Evolutionary conservation across 1,140 invertebrate genomes (phyloP).

Genomic region (Arion vulgaris): DNA sequence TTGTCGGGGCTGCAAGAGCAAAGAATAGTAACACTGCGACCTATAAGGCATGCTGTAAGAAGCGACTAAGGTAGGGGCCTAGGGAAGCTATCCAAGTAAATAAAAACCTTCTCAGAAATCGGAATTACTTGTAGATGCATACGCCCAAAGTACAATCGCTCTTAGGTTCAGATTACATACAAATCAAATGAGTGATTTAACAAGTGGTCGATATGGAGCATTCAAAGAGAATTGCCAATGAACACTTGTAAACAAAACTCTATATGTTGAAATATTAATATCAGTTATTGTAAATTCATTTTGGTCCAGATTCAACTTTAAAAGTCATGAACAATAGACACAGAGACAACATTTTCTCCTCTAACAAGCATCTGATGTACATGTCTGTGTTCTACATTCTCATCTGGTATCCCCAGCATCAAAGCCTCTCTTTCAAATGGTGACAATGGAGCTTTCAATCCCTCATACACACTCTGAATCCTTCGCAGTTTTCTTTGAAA

Average conservation of each 20-base stretch:
- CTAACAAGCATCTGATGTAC: constrained; percentile 29
- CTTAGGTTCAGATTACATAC: too few relatives aligned
- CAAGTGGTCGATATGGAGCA: too few relatives aligned
- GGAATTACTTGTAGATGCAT: too few relatives aligned
- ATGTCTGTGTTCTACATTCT: constrained; percentile 26
- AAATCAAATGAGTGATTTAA: too few relatives aligned
- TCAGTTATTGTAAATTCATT: background rate
- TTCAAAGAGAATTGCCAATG: too few relatives aligned
- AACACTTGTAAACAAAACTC: background rate
- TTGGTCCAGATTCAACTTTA: background rate
- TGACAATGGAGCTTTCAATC: background rate
- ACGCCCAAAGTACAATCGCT: too few relatives aligned
- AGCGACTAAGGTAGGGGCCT: too few relatives aligned
- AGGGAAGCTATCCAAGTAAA: too few relatives aligned
- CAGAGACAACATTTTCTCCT: constrained; percentile 37
- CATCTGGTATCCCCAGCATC: constrained; percentile 35
- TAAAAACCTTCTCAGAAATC: too few relatives aligned
- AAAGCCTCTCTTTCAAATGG: constrained; percentile 35
- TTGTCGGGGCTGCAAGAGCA: too few relatives aligned
- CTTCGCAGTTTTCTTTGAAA: background rate
- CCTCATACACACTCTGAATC: constrained; percentile 27
- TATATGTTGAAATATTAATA: background rate
- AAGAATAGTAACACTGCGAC: too few relatives aligned
- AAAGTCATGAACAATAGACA: constrained; percentile 18
- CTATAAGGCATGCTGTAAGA: too few relatives aligned